Evolutionary conservation across 2,113 vertebrate species (phyloP).

Genomic region (Callospermophilus lateralis): DNA sequence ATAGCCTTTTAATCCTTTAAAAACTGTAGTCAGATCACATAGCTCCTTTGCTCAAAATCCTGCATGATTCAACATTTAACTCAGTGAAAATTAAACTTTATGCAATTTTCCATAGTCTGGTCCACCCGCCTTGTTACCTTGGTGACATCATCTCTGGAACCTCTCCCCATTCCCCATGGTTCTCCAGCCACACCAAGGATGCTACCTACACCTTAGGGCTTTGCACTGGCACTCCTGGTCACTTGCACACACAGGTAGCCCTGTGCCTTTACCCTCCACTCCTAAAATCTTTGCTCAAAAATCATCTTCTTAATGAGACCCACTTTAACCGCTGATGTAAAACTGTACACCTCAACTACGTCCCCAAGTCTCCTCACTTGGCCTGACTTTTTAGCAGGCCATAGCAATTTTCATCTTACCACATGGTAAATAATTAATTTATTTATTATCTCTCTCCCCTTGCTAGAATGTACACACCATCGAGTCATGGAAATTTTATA

Average conservation of each 20-base stretch:
- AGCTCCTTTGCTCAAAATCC: neutral
- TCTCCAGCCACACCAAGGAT: neutral
- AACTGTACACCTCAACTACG: fast-evolving
- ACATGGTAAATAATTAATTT: neutral
- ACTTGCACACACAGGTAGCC: neutral
- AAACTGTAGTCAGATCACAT: neutral
- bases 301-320: neutral
- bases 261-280: neutral
- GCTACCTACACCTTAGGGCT: neutral
- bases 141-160: neutral
- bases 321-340: neutral
- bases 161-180: neutral
- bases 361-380: neutral
- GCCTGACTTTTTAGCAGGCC: neutral
- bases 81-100: neutral
- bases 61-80: neutral
- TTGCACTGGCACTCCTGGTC: neutral
- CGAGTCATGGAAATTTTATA: neutral
- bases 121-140: neutral
- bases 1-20: neutral
- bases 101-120: neutral
- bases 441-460: neutral
- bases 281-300: neutral
- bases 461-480: neutral
- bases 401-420: neutral